A percentile compares a stretch with the other conserved stretches of the same genome.
Evolutionary conservation across 2,888 invertebrate species (phyloP).

Genomic region (Thumatha senex): DNA sequence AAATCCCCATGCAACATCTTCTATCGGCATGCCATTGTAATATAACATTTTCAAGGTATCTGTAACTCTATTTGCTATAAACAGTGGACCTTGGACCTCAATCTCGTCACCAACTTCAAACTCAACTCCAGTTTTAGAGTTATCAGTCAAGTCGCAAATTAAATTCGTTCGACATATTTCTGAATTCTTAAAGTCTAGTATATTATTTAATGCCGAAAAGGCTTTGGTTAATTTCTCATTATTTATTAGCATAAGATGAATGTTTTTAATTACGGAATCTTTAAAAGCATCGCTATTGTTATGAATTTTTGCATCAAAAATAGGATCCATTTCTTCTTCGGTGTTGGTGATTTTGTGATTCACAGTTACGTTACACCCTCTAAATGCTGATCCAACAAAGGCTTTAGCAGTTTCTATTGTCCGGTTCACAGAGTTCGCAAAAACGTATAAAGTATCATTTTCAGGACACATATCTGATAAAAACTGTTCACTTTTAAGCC

Average conservation of each 20-base stretch:
- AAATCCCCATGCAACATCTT: slow-evolving; percentile 30
- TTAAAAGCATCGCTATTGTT: slow-evolving; percentile 8
- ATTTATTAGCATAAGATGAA: slow-evolving; percentile 5
- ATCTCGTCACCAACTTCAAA: slow-evolving; percentile 11
- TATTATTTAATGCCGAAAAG: slow-evolving; percentile 14
- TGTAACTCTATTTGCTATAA: slow-evolving; percentile 6
- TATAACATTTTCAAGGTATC: slow-evolving; percentile 26
- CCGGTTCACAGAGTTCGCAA: slow-evolving; percentile 5
- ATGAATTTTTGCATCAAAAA: slow-evolving; percentile 10
- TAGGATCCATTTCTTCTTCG: slow-evolving; percentile 10
- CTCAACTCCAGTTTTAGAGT: slow-evolving; percentile 8
- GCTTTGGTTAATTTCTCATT: slow-evolving; percentile 9
- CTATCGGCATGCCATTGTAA: slow-evolving; percentile 18
- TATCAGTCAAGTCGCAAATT: slow-evolving; percentile 25
- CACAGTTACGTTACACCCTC: slow-evolving; percentile 1
- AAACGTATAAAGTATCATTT: slow-evolving; percentile 15
- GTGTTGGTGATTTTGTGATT: background rate
- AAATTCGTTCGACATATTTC: slow-evolving; percentile 21
- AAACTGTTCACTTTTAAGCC: slow-evolving; percentile 22
- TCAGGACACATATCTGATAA: slow-evolving; percentile 19
- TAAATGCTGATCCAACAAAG: slow-evolving; percentile 5
- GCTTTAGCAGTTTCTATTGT: slow-evolving; percentile 6
- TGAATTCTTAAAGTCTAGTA: slow-evolving; percentile 22
- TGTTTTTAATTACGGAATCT: slow-evolving; percentile 9
- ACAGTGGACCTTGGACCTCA: slow-evolving; percentile 8